Percentiles rank a stretch among this genome's conserved stretches.
Evolutionary conservation across 37 sponge, comb jelly and placozoan species (phyloP).

Genomic region (Hexactinellida sp.): DNA sequence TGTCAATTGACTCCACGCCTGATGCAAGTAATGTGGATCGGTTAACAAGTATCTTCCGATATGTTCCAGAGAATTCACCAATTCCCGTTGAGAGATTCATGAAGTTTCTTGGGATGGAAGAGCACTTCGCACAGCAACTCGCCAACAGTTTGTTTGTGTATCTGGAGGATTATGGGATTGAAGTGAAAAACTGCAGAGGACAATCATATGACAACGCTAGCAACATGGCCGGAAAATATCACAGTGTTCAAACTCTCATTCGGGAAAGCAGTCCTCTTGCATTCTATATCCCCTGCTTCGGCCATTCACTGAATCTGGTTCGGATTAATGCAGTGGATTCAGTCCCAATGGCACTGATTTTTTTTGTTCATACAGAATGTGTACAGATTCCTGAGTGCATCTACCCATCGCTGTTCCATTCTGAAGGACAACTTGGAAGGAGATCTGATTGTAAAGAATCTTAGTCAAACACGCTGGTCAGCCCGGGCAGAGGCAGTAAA

Average conservation of each 20-base stretch:
- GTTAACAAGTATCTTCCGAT: slow-evolving; percentile 12
- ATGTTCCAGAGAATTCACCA: not conserved
- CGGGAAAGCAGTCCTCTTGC: slow-evolving; percentile 18
- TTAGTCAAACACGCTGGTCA: slow-evolving; percentile 12
- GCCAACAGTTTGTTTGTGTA: not conserved
- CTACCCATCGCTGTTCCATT: slow-evolving; percentile 16
- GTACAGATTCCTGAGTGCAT: slow-evolving; percentile 19
- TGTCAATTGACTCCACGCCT: slow-evolving; percentile 19
- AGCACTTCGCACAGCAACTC: not conserved
- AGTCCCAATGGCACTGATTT: not conserved
- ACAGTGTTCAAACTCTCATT: slow-evolving; percentile 17
- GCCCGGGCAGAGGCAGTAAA: slow-evolving; percentile 20
- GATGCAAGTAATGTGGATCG: slow-evolving; percentile 19
- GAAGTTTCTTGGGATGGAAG: slow-evolving; percentile 7
- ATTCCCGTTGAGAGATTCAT: slow-evolving; percentile 14
- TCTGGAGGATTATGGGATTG: not conserved
- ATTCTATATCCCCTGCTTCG: slow-evolving; percentile 15
- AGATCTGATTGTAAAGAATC: not conserved
- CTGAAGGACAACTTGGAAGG: not conserved
- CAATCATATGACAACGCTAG: slow-evolving; percentile 23
- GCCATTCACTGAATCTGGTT: slow-evolving; percentile 23
- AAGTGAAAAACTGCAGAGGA: slow-evolving; percentile 12
- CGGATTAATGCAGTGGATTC: slow-evolving; percentile 13
- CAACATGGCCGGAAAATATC: slow-evolving; percentile 18
- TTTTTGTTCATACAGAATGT: slow-evolving; percentile 9